These are phyloP conservation scores for Gallinago jamesoni DNA, from an alignment of 2,113 vertebrate species.

Conservation along the genomic window DNA sequence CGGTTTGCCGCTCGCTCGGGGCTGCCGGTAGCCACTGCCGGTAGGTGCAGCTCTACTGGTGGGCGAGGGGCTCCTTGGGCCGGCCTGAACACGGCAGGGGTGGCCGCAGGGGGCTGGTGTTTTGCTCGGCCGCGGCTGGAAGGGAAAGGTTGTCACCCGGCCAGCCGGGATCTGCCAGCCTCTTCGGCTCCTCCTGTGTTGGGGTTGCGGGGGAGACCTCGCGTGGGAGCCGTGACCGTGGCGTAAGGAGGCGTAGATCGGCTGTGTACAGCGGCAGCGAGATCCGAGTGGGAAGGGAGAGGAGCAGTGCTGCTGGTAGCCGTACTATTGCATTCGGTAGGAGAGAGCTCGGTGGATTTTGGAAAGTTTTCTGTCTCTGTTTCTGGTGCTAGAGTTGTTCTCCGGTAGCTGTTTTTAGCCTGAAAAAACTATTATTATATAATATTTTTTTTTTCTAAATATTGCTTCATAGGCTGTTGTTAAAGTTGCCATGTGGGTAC, in stretches of 20 bases:
- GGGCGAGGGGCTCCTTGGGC: neutral
- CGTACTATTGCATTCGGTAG: neutral
- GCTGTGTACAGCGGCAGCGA: neutral
- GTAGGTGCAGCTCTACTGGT: neutral
- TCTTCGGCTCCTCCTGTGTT: no score
- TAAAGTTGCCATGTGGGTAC: neutral
- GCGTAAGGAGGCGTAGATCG: neutral
- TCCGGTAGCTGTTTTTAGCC: neutral
- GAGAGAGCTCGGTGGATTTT: neutral
- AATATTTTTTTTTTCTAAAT: rapidly evolving
- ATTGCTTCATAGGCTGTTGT: neutral
- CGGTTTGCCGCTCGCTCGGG: neutral
- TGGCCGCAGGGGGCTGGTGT: neutral
- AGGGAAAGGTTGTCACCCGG: neutral
- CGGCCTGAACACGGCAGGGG: neutral
- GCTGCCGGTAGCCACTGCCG: neutral
- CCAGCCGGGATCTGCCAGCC: no score
- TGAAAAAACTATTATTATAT: neutral
- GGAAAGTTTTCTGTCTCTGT: neutral
- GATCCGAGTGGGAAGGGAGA: neutral
- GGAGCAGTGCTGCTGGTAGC: neutral
- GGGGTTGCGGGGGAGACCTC: neutral
- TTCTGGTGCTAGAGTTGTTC: neutral
- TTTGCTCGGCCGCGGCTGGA: neutral
- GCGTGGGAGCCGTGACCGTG: neutral